Base-by-base conservation (phyloP, 2,113 vertebrate species). In the Mola mola region DNA sequence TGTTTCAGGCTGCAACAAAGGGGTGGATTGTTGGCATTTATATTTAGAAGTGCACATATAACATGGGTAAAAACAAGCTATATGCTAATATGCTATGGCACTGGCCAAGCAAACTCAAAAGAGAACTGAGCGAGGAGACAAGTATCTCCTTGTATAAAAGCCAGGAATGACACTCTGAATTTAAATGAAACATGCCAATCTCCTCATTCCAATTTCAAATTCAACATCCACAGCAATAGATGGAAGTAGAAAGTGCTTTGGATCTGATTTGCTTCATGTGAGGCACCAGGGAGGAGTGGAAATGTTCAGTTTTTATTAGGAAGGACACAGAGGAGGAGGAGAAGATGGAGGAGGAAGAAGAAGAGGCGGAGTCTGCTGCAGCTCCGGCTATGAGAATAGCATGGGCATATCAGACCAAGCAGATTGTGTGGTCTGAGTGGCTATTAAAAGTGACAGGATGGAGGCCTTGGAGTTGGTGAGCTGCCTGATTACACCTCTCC, bases 361-460 rank as follows among this genome's bases (percentile, higher is more conserved):
- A 87, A 75, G 78, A 90, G 77, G 51, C 17, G 53, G 70, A 75
- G 78, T 75, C 61, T 75, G 78, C 69, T 58, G 91, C 85, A 79
- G 85, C 83, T 90, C 79, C 79, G 66, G 93, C 91, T 73, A 55
- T 84, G 72, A 85, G 82, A 88, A 89, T 88, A 90, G 93, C 90
- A 87, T 88, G 90, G 92, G 93, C 91, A 87, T 92, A 92, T 93
- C 93, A 91, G 91, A 74, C 87, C 75, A 87, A 90, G 66, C 95
- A 96, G 95, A 96, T 93, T 94, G 93, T 93, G 90, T 92, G 93
- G 90, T 95, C 92, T 93, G 93, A 94, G 87, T 92, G 91, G 92
- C 94, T 94, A 98, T 98, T 96, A 94, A 93, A 95, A 88, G 90
- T 96, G 96, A 97, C 95, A 96, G 93, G 83, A 90, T 92, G 91